Evolutionary conservation across 1,140 invertebrate species (phyloP), one percentile per base, ranked within the genome.

Genomic region (Drosophila leontia): DNA sequence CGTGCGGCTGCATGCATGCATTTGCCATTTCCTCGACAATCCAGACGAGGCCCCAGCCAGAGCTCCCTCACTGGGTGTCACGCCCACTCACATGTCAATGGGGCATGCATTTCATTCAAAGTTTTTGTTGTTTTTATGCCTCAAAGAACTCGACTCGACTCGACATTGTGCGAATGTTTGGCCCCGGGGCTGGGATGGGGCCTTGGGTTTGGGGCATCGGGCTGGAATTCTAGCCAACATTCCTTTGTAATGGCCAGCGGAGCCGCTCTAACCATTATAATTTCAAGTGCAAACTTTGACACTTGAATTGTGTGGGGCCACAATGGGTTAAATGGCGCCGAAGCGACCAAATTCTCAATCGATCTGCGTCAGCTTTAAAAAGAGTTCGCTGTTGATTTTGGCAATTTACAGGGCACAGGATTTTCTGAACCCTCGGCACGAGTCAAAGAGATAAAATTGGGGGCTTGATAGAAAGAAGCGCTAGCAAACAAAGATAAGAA

Each of bases 381-480:
- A n/a, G 39, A 29, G 5, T 17, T 57, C 41, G 32, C 37, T 51
- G 59, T 50, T 37, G 29, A 69, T 32, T 74, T 60, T 55, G 34
- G 7, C 17, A 17, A 17, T 51, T 51, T 17, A 3, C 2, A 19
- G n/a, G 29, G 29, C n/a, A 7, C 4, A 3, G 35, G 13, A 12
- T 32, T 48, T 29, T 11, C 9, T 3, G 41, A 45, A 35, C n/a
- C 50, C 75, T 57, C 29, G 44, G 75, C 82, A 85, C 82, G 82
- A 75, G 75, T 63, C 69, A 85, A 82, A 79, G 48, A 82, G 79
- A 87, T 85, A 79, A 82, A 87, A 78, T 86, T 71, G 44, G 35
- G 63, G 48, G 48, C 47, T 75, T 75, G 69, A 85, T 78, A 69
- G 69, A 45, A 61, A 50, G 53, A 51, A 65, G 63, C 12, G 56